These are phyloP conservation scores for Caradrina clavipalpis DNA, from an alignment of 2,888 invertebrate species.

Conservation along the genomic window DNA sequence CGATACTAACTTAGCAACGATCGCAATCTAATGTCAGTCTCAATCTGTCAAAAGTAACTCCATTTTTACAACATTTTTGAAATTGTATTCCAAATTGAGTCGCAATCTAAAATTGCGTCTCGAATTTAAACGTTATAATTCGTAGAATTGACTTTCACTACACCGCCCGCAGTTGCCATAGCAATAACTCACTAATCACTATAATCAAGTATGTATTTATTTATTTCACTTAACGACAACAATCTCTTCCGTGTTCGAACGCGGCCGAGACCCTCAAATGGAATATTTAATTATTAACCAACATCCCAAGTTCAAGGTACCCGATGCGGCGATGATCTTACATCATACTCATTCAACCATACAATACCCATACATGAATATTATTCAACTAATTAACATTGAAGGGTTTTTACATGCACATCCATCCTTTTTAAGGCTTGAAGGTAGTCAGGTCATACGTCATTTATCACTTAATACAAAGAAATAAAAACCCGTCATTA, in stretches of 20 bases:
- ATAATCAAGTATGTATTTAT: neutral
- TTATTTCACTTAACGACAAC: neutral
- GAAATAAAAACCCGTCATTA: neutral
- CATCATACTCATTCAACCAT: conserved; percentile 7
- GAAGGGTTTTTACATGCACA: conserved; percentile 3
- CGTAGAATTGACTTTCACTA: no score
- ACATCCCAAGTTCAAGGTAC: conserved; percentile 22
- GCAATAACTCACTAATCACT: no score
- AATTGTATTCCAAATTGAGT: no score
- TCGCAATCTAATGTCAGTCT: no score
- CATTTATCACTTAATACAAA: conserved; percentile 1
- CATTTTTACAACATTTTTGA: no score
- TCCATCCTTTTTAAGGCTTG: conserved; percentile 14
- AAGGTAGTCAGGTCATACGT: conserved; percentile 19
- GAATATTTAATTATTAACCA: neutral
- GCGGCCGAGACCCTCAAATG: neutral
- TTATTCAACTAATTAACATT: conserved; percentile 3
- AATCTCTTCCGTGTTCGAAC: neutral
- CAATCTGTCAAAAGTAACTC: no score
- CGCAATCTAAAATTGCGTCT: no score
- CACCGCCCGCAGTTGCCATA: no score
- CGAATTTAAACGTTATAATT: no score
- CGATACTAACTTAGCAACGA: no score
- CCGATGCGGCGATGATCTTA: neutral
- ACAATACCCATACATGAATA: neutral